Conservation (phyloP, 2,888 invertebrate genomes). For the Eilema caniola region DNA sequence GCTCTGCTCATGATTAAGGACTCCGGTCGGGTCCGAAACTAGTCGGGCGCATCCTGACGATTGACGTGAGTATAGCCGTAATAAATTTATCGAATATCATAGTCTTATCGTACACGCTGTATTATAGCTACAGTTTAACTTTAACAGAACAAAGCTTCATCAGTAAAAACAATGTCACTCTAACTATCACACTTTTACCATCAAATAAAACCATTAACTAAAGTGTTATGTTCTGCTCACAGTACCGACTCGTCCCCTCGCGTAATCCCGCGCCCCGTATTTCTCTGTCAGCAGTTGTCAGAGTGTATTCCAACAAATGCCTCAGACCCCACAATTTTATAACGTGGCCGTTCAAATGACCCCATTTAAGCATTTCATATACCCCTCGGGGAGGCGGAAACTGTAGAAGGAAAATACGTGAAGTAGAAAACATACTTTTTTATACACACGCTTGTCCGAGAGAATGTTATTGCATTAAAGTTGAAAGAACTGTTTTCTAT, state of each 20-base stretch:
- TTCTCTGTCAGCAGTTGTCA: constrained; percentile 59
- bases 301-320: constrained; percentile 52
- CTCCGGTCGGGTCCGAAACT: no score
- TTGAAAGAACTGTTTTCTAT: no score
- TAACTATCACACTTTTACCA: neutral
- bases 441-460: no score
- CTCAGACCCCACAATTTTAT: constrained; percentile 50
- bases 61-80: no score
- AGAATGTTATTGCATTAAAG: no score
- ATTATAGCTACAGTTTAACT: no score
- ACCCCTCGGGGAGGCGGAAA: constrained; percentile 25
- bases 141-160: neutral
- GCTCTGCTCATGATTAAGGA: no score
- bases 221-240: constrained; percentile 20
- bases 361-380: constrained; percentile 47
- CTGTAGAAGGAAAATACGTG: neutral
- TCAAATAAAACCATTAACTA: constrained; percentile 23
- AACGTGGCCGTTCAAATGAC: constrained; percentile 46
- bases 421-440: no score
- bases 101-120: no score
- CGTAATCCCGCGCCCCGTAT: constrained; percentile 51
- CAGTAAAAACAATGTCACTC: neutral
- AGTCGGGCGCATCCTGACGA: no score
- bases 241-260: constrained; percentile 28
- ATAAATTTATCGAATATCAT: no score